Base-by-base conservation (phyloP, 2,888 invertebrate species). In the Molanna angustata region DNA sequence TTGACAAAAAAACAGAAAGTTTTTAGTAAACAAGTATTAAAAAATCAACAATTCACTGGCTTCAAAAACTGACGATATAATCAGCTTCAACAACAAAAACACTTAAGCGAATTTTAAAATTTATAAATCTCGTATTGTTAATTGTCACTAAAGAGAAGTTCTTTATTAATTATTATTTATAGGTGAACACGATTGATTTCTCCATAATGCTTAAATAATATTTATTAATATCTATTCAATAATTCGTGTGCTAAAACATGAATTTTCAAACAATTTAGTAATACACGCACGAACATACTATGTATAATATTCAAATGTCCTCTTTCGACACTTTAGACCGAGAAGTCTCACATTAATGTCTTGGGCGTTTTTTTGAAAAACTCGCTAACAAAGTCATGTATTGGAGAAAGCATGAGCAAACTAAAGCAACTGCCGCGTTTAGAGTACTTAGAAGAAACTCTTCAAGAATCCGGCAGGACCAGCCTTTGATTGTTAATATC, bases 381-480 rank as follows among this genome's bases (percentile, higher is more conserved):
- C 27, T 56, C 50, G 42, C 50, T 50, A 52, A 53, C 53, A 50
- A 44, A 50, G 54, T 52, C 49, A 44, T 51, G 43, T 42, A 49
- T 39, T 41, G 41, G 32, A 49, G 49, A 54, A 49, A 52, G 49
- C 48, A 46, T 54, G 54, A 52, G 54, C 54, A 52, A 49, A 53
- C 51, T 56, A 53, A 54, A 55, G 44, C 41, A 45, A 45, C 42
- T 51, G 37, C 44, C 35, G 39, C 41, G 39, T 42, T 42, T 42
- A 20, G 31, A 14, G 72, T 73, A 73, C 70, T 89, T 91, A 92
- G 85, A 92, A 92, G 83, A 92, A 90, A 85, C 91, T 91, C 84
- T 92, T 92, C 76, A 92, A 85, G 85, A 92, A 92, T 80, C 90
- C 90, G 77, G 91, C 90, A 73, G 92, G 90, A 76, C 91, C 91